A percentile compares a stretch with the other conserved stretches of the same genome.
These are phyloP conservation scores for Pseudochaenichthys georgianus DNA, from an alignment of 2,797 vertebrate species.

Conservation along the genomic window DNA sequence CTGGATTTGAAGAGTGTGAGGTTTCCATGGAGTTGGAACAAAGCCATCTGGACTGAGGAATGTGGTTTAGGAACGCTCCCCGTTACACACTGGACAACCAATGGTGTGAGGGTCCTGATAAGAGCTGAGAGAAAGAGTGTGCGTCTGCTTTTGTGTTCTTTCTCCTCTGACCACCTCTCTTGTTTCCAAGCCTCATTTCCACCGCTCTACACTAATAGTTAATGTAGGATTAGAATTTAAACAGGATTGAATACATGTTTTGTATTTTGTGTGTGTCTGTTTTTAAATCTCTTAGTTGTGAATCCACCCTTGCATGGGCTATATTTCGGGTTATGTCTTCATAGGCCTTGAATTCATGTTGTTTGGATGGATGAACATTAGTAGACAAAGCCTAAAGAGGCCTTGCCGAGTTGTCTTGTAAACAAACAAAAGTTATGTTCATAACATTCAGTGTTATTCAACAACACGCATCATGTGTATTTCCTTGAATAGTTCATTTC, in stretches of 20 bases:
- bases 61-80: constrained; percentile 70
- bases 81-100: constrained; percentile 45
- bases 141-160: constrained; percentile 22
- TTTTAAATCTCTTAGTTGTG: not conserved
- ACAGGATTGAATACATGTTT: not conserved
- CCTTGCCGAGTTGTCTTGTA: not conserved
- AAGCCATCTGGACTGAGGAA: constrained; percentile 82
- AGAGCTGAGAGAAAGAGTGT: constrained; percentile 32
- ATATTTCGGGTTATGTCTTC: not conserved
- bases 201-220: not conserved
- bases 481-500: not conserved
- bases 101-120: constrained; percentile 60
- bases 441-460: not conserved
- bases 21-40: constrained; percentile 84
- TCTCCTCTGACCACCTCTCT: constrained; percentile 14
- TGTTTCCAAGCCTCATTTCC: constrained; percentile 34
- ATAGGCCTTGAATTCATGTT: not conserved
- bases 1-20: constrained; percentile 63
- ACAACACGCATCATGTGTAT: not conserved
- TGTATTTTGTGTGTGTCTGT: not conserved
- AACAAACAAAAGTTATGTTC: constrained; percentile 17
- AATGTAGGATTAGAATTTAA: not conserved
- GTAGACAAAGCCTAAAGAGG: not conserved
- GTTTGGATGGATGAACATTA: not conserved
- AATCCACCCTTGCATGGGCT: not conserved